Evolutionary conservation across 2,797 vertebrate species (phyloP).

Genomic region (Lacerta agilis): DNA sequence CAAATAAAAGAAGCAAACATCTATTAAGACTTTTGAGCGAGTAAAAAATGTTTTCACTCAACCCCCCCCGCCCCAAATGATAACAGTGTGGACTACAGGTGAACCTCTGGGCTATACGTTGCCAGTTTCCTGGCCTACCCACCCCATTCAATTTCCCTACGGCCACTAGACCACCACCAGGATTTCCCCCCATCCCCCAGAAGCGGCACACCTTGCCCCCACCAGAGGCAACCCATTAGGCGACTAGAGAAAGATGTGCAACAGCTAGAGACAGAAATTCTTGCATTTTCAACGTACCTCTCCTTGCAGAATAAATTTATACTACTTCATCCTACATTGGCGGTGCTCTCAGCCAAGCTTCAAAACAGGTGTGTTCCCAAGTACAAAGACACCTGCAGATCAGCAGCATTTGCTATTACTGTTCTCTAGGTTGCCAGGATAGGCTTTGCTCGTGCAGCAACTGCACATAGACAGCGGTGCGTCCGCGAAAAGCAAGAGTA

Average conservation of each 20-base stretch:
- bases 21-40: not conserved
- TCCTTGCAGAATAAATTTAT: not conserved
- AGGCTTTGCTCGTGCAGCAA: not conserved
- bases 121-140: not conserved
- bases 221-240: not conserved
- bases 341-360: not conserved
- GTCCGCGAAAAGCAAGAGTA: not conserved
- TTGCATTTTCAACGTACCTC: not conserved
- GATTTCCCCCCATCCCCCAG: not conserved
- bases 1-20: not conserved
- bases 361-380: not conserved
- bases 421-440: slow-evolving; percentile 28
- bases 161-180: not conserved
- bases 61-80: too few species aligned
- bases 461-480: not conserved
- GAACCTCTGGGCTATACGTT: not conserved
- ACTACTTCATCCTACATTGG: too few species aligned
- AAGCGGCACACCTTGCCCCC: not conserved
- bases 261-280: not conserved
- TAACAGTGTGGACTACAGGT: too few species aligned
- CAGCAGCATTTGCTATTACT: not conserved
- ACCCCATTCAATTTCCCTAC: not conserved
- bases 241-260: not conserved
- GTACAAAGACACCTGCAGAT: not conserved
- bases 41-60: not conserved